phyloP scores from a whole-genome alignment of 1,140 invertebrate genomes.

The Bombus waltoni region DNA sequence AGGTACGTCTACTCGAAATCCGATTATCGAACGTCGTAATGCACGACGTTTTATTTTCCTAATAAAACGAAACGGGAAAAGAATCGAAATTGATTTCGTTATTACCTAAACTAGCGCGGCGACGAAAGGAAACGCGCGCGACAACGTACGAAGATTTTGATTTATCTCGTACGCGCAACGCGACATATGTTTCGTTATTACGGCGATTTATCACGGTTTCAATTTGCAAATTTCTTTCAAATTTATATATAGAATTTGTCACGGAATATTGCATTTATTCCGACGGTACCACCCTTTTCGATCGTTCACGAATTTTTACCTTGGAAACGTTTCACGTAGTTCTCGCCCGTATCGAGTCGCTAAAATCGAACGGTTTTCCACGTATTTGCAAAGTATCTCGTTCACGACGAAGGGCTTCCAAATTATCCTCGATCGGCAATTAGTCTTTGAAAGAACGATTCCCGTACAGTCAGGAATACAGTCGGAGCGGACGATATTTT shows the following conservation, averaged over 20 bases:
- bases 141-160: not conserved
- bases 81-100: not conserved
- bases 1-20: not conserved
- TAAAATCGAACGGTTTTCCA: no score
- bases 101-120: not conserved
- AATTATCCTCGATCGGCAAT: no score
- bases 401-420: no score
- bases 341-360: no score
- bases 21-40: not conserved
- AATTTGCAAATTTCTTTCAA: not conserved
- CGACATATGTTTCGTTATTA: not conserved
- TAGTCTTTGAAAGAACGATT: no score
- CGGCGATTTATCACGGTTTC: not conserved
- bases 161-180: not conserved
- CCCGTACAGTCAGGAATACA: no score
- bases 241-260: not conserved
- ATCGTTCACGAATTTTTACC: not conserved
- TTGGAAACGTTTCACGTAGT: no score
- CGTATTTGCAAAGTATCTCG: no score
- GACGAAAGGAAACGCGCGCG: not conserved
- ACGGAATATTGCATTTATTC: not conserved
- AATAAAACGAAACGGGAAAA: not conserved
- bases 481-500: not conserved
- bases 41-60: no score
- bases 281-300: no score